Base-by-base conservation (phyloP, 2,888 invertebrate genomes). In the Bibio marci region DNA sequence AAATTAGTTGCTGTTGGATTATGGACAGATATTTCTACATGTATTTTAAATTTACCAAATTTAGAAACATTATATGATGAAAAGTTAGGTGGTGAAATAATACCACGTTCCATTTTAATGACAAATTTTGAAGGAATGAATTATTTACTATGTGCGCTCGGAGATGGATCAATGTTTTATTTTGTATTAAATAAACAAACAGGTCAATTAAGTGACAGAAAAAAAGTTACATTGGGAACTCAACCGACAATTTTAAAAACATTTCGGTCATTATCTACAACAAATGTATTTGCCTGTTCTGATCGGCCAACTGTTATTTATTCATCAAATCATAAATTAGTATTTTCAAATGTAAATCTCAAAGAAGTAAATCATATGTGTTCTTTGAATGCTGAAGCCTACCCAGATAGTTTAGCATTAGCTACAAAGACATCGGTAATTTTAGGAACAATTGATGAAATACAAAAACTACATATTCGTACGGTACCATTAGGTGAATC, bases 291-390 rank as follows among this genome's bases (percentile, higher is more conserved):
- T 66, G 98, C 95, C 17, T 98, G 98, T 60, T 95, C 94, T 0
- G 97, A 98, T 62, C 73, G 97, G 37, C 97, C 97, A 1, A 95
- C 97, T 0, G 97, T 98, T 12, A 95, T 98, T 48, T 98, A 97
- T 66, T 95, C 94, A 5, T 92, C 92, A n/a, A 95, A 95, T 64
- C 91, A 94, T 59, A 95, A 95, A 62, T 70, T 95, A 26, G 94
- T 95, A 3, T 95, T 95, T 64, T 94, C 94, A n/a, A 97, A 95
- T 63, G 95, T 94, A 2, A 94, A 90, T 58, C 69, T 90, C 38
- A 86, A 86, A 53, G 88, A 88, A 59, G 90, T 98, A 1, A 88
- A 88, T 52, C 92, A 95, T 55, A 97, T 98, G 92, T 97, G 97
- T 62, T 90, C 92, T 1, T 65, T 98, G 15, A 92, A 97, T 63